phyloP scores from a whole-genome alignment of 2,888 invertebrate genomes.

The Zelleria hepariella region DNA sequence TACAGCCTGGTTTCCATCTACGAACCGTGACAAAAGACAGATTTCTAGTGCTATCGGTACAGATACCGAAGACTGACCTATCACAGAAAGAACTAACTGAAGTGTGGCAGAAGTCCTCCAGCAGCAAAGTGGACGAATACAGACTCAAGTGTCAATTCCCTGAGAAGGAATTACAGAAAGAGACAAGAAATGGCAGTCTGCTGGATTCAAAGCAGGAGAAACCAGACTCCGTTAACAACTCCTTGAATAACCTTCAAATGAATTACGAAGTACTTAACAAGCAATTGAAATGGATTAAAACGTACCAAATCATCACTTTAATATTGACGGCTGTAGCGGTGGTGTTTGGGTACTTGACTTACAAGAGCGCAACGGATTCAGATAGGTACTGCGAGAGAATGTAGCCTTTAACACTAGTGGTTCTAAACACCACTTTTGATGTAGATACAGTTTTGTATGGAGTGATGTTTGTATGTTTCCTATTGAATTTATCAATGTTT shows the following conservation, averaged over 20 bases:
- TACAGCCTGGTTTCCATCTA: conserved; percentile 80
- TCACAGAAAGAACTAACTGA: conserved; percentile 76
- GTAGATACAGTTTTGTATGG: conserved; percentile 21
- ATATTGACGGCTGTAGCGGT: conserved; percentile 38
- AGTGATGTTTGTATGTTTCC: conserved; percentile 11
- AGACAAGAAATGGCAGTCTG: conserved; percentile 30
- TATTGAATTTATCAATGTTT: conserved; percentile 24
- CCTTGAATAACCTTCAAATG: conserved; percentile 56
- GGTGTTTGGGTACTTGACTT: conserved; percentile 41
- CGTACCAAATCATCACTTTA: conserved; percentile 44
- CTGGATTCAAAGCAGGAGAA: conserved; percentile 70
- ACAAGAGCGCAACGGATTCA: conserved; percentile 31
- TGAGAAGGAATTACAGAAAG: conserved; percentile 42
- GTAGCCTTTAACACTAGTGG: conserved; percentile 50
- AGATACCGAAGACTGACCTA: conserved; percentile 71
- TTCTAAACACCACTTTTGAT: conserved; percentile 36
- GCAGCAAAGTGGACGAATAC: conserved; percentile 78
- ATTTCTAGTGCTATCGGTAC: conserved; percentile 89
- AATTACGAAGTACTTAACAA: conserved; percentile 41
- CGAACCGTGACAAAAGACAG: conserved; percentile 83
- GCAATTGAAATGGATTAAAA: conserved; percentile 41
- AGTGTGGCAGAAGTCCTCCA: conserved; percentile 78
- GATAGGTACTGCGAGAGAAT: conserved; percentile 47
- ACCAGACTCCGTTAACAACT: conserved; percentile 81
- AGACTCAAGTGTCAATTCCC: conserved; percentile 78